Evolutionary conservation across 2,797 vertebrate species (phyloP).

Genomic region (Pseudochaenichthys georgianus): DNA sequence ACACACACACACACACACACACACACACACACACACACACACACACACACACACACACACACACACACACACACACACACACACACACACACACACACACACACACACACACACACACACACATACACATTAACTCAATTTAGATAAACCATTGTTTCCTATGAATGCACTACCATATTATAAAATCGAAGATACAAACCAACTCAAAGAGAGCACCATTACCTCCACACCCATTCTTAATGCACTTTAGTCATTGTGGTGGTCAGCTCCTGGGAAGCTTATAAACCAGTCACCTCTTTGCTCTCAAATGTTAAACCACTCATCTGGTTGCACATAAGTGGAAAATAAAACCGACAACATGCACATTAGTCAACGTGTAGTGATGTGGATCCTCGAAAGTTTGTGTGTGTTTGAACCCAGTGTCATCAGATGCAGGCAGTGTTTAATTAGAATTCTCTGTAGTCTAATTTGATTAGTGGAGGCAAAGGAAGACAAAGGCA

Average conservation of each 20-base stretch:
- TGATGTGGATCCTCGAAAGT: slow-evolving; percentile 20
- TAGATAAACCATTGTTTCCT: slow-evolving; percentile 3
- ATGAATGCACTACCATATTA: slow-evolving; percentile 17
- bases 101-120: no score
- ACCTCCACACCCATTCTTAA: slow-evolving; percentile 15
- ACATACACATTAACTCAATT: not conserved
- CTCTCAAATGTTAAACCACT: slow-evolving; percentile 33
- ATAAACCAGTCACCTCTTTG: slow-evolving; percentile 35
- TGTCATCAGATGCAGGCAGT: slow-evolving; percentile 65
- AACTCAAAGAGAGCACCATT: slow-evolving; percentile 9
- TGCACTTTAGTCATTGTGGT: slow-evolving; percentile 28
- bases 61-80: no score
- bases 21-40: no score
- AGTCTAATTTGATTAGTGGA: slow-evolving; percentile 84
- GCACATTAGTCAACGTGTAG: slow-evolving; percentile 31
- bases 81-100: no score
- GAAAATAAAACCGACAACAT: slow-evolving; percentile 42
- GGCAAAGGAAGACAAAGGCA: slow-evolving; percentile 80
- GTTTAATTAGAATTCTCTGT: slow-evolving; percentile 81
- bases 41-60: no score
- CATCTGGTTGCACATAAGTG: slow-evolving; percentile 40
- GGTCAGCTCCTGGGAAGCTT: slow-evolving; percentile 40
- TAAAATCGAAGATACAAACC: slow-evolving; percentile 48
- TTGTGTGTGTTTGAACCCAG: slow-evolving; percentile 27
- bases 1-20: no score